Percentiles rank a stretch among this genome's conserved stretches.
Conservation (phyloP, 2,888 invertebrate species). For the Blastobasis lacticolella region DNA sequence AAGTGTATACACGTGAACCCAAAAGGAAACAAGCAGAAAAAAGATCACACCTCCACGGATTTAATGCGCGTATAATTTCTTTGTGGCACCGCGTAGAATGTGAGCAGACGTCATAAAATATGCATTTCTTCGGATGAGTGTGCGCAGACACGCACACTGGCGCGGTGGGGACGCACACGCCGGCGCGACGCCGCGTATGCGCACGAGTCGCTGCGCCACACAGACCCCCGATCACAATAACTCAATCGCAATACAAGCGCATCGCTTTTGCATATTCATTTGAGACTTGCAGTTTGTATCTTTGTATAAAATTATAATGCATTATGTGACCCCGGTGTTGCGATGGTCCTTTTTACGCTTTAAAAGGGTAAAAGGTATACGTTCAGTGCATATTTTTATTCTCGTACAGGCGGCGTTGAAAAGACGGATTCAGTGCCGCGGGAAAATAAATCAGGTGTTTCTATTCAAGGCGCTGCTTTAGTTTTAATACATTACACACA, state of each 20-base stretch:
- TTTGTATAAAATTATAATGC: constrained; percentile 74
- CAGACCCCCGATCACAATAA: constrained; percentile 52
- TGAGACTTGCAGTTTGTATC: constrained; percentile 63
- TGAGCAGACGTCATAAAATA: constrained; percentile 73
- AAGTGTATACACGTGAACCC: constrained; percentile 3
- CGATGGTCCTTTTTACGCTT: constrained; percentile 38
- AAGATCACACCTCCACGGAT: constrained; percentile 64
- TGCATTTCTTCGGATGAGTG: constrained; percentile 67
- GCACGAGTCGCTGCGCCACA: constrained; percentile 19
- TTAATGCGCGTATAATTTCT: constrained; percentile 75
- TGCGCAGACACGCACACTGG: constrained; percentile 21
- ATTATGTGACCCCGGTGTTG: constrained; percentile 55
- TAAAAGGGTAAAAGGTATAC: constrained; percentile 16
- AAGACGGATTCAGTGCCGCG: neutral
- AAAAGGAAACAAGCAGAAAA: constrained; percentile 33
- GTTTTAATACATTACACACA: no score
- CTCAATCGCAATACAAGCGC: constrained; percentile 62
- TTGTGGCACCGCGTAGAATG: constrained; percentile 74
- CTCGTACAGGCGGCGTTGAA: neutral
- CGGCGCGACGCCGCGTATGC: no score
- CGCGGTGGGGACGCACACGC: no score
- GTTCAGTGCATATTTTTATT: neutral
- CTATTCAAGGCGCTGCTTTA: neutral
- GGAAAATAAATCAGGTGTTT: neutral
- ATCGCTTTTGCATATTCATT: constrained; percentile 70